A percentile compares a stretch with the other conserved stretches of the same genome.
Evolutionary conservation across 2,888 invertebrate genomes (phyloP).

Genomic region (Nephrotoma flavescens): DNA sequence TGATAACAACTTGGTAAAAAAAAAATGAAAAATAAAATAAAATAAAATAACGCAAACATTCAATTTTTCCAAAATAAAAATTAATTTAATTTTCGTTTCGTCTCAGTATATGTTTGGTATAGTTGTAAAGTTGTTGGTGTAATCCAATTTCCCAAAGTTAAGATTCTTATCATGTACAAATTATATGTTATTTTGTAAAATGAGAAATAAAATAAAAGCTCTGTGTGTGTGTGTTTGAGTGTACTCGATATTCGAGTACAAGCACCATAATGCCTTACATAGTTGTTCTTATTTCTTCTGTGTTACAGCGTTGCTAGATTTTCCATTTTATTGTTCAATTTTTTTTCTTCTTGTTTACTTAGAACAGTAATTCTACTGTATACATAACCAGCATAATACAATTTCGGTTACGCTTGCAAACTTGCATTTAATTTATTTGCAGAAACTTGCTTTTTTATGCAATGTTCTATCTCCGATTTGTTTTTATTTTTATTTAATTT

Average conservation of each 20-base stretch:
- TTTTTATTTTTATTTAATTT: background rate
- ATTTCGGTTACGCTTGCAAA: background rate
- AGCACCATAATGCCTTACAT: background rate
- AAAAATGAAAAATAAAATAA: background rate
- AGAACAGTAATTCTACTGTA: background rate
- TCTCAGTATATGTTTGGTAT: background rate
- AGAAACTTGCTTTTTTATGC: background rate
- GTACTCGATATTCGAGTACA: background rate
- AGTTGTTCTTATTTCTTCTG: background rate
- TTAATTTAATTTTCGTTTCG: background rate
- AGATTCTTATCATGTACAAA: slow-evolving; percentile 4
- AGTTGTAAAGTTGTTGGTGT: background rate
- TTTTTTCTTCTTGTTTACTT: background rate
- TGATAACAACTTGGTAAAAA: background rate
- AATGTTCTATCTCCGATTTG: background rate
- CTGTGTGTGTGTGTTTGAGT: background rate
- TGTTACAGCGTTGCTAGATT: background rate
- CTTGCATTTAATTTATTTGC: background rate
- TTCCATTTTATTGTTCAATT: background rate
- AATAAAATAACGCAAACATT: background rate
- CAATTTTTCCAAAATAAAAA: background rate
- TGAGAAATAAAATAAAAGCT: background rate
- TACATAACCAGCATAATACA: background rate
- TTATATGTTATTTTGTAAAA: background rate
- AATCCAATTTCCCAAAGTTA: background rate